phyloP scores from a whole-genome alignment of 2,113 vertebrate genomes.

The Gadus macrocephalus region DNA sequence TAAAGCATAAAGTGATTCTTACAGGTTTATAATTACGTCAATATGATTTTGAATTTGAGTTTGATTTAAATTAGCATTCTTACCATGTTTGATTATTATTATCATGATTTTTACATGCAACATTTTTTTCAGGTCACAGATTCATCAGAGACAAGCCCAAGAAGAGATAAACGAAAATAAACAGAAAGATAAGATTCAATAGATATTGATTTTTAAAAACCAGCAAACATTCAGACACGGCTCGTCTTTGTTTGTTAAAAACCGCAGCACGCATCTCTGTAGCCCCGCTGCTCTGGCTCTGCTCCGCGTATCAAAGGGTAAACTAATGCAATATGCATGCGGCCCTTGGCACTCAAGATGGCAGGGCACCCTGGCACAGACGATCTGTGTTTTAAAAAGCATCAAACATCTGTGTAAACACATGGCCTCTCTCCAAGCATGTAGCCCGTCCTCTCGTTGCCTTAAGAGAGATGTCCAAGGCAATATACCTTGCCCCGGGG shows the following conservation, averaged over 20 bases:
- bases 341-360: slow-evolving; percentile 65
- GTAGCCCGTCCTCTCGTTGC: slow-evolving; percentile 66
- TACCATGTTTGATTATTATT: not conserved
- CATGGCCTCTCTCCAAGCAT: slow-evolving; percentile 66
- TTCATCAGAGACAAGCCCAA: too few species aligned
- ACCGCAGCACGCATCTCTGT: slow-evolving; percentile 2
- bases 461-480: slow-evolving; percentile 72
- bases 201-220: not conserved
- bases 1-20: too few species aligned
- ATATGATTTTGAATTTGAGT: too few species aligned
- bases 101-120: not conserved
- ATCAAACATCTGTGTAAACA: slow-evolving; percentile 75
- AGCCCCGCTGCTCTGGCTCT: slow-evolving; percentile 34
- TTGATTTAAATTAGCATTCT: too few species aligned
- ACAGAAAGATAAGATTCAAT: not conserved
- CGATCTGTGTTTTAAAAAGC: slow-evolving; percentile 66
- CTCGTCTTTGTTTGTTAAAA: not conserved
- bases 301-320: slow-evolving; percentile 63
- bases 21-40: too few species aligned
- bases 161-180: not conserved
- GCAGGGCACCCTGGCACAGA: slow-evolving; percentile 42
- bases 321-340: slow-evolving; percentile 75
- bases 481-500: slow-evolving; percentile 65
- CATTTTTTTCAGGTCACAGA: too few species aligned
- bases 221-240: too few species aligned